A percentile compares a stretch with the other conserved stretches of the same genome.
Conservation (phyloP, 1,140 invertebrate genomes). For the Drosophila dunni region DNA sequence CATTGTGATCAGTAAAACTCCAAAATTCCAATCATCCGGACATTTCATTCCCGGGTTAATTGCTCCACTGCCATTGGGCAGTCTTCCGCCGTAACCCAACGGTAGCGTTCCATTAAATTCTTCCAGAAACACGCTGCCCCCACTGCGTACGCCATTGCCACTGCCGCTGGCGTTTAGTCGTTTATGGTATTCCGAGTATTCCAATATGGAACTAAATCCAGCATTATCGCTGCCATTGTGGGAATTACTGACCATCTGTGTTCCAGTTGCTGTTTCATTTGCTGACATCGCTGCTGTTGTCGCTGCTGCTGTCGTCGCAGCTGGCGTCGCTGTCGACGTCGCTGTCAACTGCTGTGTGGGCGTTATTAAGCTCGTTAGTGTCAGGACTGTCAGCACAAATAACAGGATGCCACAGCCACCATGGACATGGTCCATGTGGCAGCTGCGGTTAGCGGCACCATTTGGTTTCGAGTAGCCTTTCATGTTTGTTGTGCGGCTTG, state of each 20-base stretch:
- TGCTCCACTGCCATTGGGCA: constrained; percentile 23
- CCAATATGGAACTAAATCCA: constrained; percentile 13
- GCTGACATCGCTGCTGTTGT: constrained; percentile 6
- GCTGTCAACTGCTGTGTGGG: constrained; percentile 77
- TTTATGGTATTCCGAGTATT: constrained; percentile 39
- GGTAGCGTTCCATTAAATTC: constrained; percentile 26
- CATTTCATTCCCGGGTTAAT: constrained; percentile 68
- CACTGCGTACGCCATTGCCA: not conserved
- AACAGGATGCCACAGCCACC: constrained; percentile 66
- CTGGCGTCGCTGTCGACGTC: constrained; percentile 43
- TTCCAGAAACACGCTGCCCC: constrained; percentile 12
- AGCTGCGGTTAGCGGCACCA: constrained; percentile 62
- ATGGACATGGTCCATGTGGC: constrained; percentile 50
- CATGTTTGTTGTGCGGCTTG: constrained; percentile 56
- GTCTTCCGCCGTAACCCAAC: constrained; percentile 41
- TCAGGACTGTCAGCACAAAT: constrained; percentile 78
- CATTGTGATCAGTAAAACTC: constrained; percentile 86
- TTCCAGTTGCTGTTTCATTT: constrained; percentile 10
- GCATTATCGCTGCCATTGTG: not conserved
- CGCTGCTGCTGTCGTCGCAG: constrained; percentile 4
- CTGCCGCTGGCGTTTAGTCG: constrained; percentile 42
- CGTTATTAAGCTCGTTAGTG: constrained; percentile 83
- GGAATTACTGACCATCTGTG: constrained; percentile 3
- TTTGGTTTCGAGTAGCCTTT: constrained; percentile 71
- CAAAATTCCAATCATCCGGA: constrained; percentile 84